Base-by-base conservation (phyloP, 1,140 invertebrate genomes). In the Gryon sp. region DNA sequence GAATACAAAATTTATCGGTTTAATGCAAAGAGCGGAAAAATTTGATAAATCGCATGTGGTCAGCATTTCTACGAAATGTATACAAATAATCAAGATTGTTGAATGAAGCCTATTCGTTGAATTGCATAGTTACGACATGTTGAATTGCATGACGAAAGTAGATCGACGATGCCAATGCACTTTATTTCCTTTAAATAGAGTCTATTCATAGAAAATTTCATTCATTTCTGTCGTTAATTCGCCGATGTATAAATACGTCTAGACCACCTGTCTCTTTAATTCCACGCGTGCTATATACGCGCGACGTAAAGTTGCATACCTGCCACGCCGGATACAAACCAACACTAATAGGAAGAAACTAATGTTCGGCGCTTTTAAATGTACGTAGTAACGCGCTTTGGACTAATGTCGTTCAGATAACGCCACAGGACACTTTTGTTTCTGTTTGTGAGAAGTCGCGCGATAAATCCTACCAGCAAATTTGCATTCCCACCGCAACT, bases 211-310 rank as follows among this genome's bases (percentile, higher is more conserved):
- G 83, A 43, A 53, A 46, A 70, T 53, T 76, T 74, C 78, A 73
- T 73, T 73, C 69, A 73, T 53, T 62, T 32, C 32, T 65, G 66
- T 43, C 63, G 80, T 77, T 75, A 84, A 84, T 84, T 83, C 82
- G 63, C 77, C 52, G 46, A 34, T 36, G 60, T 77, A 84, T 84
- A 83, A 83, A 84, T 85, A 83, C 81, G 70, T 78, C 76, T 65
- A 65, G 74, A 81, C 82, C 83, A 84, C 83, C 83, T 85, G 83
- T 84, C 82, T 78, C 79, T 80, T 85, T 81, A 81, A 82, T 83
- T 65, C 79, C 79, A n/a, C n/a, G 59, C 73, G 50, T 55, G 30
- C 52, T 41, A n/a, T n/a, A n/a, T n/a, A 41, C 12, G 60, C 9
- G 32, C 20, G 59, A 38, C 55, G 76, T 66, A 72, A 69, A 32